phyloP scores from a whole-genome alignment of 2,888 invertebrate genomes.

The Stictocephala bisonia region DNA sequence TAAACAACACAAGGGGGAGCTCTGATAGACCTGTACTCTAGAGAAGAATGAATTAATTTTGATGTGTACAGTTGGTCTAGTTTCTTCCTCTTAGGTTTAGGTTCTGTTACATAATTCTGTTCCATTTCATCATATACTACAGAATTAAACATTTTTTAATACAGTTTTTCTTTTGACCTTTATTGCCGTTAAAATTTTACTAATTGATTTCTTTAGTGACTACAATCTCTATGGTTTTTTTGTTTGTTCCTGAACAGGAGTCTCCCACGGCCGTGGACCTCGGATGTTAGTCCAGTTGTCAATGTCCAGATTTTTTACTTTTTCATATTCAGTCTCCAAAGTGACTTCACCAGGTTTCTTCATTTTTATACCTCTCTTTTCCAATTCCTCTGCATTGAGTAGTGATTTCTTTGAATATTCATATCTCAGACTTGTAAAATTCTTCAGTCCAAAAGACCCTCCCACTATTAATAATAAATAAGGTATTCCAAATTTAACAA shows the following conservation, averaged over 20 bases:
- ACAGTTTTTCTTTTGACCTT: not conserved
- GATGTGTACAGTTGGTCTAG: not conserved
- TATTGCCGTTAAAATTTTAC: not conserved
- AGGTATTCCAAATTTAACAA: no score
- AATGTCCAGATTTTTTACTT: constrained; percentile 77
- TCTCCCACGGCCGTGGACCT: constrained; percentile 90
- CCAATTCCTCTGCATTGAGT: constrained; percentile 73
- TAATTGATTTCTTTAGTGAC: not conserved
- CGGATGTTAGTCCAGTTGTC: constrained; percentile 88
- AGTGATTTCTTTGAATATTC: constrained; percentile 64
- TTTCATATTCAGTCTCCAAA: constrained; percentile 79
- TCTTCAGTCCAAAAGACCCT: constrained; percentile 80
- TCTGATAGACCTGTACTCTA: not conserved
- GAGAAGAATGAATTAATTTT: constrained; percentile 3
- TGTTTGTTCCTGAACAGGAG: constrained; percentile 56
- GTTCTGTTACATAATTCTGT: not conserved
- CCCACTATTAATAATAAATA: constrained; percentile 78
- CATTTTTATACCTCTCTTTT: constrained; percentile 74
- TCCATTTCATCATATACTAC: no score
- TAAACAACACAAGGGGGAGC: constrained; percentile 10
- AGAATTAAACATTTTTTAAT: no score
- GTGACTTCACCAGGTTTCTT: constrained; percentile 76
- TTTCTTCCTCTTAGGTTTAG: not conserved
- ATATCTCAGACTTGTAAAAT: constrained; percentile 81
- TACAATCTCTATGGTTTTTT: not conserved